These are phyloP conservation scores for Agrochola circellaris DNA, from an alignment of 2,888 invertebrate genomes.

Conservation along the genomic window DNA sequence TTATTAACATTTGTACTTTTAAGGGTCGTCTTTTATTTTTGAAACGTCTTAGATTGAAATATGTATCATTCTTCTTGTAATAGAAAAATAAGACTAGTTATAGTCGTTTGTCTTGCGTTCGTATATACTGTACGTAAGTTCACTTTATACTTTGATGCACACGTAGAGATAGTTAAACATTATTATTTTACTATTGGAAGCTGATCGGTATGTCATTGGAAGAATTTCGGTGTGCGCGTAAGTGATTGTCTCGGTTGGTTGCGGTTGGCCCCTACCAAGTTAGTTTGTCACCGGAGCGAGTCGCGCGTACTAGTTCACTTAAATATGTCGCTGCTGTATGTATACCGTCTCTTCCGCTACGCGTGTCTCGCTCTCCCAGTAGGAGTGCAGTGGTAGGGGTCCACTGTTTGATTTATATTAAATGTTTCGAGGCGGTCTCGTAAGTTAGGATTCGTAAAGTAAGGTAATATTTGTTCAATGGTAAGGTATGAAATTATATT, in stretches of 20 bases:
- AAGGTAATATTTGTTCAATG: slow-evolving; percentile 85
- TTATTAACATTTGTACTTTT: slow-evolving; percentile 86
- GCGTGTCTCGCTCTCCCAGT: slow-evolving; percentile 70
- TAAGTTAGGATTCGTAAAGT: slow-evolving; percentile 86
- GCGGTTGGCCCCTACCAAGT: slow-evolving; percentile 75
- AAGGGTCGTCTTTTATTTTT: slow-evolving; percentile 77
- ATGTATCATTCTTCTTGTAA: slow-evolving; percentile 81
- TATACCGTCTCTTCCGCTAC: slow-evolving; percentile 71
- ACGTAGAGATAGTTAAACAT: slow-evolving; percentile 84
- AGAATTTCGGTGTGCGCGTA: slow-evolving; percentile 85
- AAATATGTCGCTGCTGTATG: slow-evolving; percentile 65
- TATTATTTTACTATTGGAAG: slow-evolving; percentile 86
- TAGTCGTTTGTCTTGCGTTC: slow-evolving; percentile 87
- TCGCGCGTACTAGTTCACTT: slow-evolving; percentile 70
- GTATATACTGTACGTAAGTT: slow-evolving; percentile 86
- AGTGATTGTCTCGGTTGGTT: slow-evolving; percentile 77
- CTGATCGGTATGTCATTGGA: slow-evolving; percentile 86
- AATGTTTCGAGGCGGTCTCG: slow-evolving; percentile 83
- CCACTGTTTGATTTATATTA: slow-evolving; percentile 71
- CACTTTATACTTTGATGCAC: slow-evolving; percentile 89
- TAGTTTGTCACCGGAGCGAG: slow-evolving; percentile 68
- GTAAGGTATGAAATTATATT: slow-evolving; percentile 84
- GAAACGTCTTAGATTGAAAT: slow-evolving; percentile 83
- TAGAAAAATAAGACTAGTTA: slow-evolving; percentile 88
- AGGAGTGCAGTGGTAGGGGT: slow-evolving; percentile 69